Conservation (phyloP, 2,888 invertebrate species). For the Acrocera orbiculus region DNA sequence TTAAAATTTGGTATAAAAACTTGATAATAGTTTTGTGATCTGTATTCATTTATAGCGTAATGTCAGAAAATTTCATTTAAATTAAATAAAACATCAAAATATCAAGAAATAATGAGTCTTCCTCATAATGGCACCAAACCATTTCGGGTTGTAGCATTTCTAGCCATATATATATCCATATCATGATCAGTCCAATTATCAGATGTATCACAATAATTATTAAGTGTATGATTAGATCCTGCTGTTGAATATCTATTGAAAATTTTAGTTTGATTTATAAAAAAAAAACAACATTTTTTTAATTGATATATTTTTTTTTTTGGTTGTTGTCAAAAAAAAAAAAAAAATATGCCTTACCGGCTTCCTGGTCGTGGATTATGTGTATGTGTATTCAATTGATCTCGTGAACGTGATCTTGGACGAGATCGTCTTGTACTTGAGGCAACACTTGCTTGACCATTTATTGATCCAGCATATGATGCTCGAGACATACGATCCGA, state of each 20-base stretch:
- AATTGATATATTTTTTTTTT: slow-evolving; percentile 5
- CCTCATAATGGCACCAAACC: slow-evolving; percentile 61
- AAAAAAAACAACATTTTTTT: neutral
- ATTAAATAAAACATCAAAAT: slow-evolving; percentile 32
- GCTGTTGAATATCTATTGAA: slow-evolving; percentile 43
- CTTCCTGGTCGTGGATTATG: slow-evolving; percentile 50
- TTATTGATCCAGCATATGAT: slow-evolving; percentile 49
- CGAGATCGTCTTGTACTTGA: slow-evolving; percentile 49
- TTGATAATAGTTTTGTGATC: too few relatives aligned
- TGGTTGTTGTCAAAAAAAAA: slow-evolving; percentile 11
- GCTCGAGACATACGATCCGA: slow-evolving; percentile 65
- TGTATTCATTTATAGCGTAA: slow-evolving; percentile 25
- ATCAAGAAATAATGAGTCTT: slow-evolving; percentile 31
- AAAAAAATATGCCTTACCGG: slow-evolving; percentile 36
- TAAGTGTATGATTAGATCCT: slow-evolving; percentile 65
- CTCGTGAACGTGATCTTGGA: slow-evolving; percentile 61
- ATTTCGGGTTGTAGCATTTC: slow-evolving; percentile 73
- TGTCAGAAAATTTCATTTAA: slow-evolving; percentile 32
- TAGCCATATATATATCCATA: slow-evolving; percentile 88
- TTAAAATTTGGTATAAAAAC: neutral
- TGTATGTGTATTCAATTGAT: slow-evolving; percentile 35
- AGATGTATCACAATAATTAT: slow-evolving; percentile 73
- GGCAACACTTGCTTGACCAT: slow-evolving; percentile 39
- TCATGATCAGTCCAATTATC: slow-evolving; percentile 92
- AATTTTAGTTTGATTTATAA: neutral